phyloP scores from a whole-genome alignment of 2,888 invertebrate species.

The Ecliptopera silaceata region DNA sequence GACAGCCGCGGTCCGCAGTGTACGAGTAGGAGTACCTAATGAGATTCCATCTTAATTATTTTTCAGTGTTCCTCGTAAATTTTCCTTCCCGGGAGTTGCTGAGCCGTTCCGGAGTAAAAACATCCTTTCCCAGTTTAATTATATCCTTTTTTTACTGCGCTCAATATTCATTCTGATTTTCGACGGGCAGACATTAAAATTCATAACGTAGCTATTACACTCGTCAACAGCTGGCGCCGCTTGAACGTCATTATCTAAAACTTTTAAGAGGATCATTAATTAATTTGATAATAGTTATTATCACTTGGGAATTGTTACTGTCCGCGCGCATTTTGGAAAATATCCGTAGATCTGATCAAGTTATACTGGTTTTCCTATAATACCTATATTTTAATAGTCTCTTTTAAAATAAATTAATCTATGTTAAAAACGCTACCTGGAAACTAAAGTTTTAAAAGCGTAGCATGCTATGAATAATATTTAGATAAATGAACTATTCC shows the following conservation, averaged over 20 bases:
- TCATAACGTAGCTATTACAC: conserved; percentile 74
- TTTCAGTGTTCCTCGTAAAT: conserved; percentile 65
- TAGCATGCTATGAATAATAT: too few species aligned
- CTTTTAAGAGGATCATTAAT: conserved; percentile 65
- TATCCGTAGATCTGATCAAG: background rate
- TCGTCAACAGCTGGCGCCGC: conserved; percentile 75
- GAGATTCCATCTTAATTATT: conserved; percentile 71
- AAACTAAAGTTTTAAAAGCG: too few species aligned
- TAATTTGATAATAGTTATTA: conserved; percentile 57
- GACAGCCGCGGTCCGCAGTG: conserved; percentile 34
- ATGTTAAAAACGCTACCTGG: too few species aligned
- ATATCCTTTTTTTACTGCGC: conserved; percentile 69
- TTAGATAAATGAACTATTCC: too few species aligned
- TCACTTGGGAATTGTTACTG: conserved; percentile 30
- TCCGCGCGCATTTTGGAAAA: conserved; percentile 7
- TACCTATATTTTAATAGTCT: too few species aligned
- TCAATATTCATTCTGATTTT: conserved; percentile 76
- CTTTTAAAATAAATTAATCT: too few species aligned
- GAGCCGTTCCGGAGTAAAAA: conserved; percentile 64
- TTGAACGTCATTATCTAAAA: conserved; percentile 66
- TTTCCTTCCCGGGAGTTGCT: conserved; percentile 54
- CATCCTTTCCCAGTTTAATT: conserved; percentile 68
- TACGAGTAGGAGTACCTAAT: conserved; percentile 49
- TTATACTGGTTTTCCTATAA: too few species aligned
- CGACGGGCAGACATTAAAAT: conserved; percentile 72